Conservation (phyloP, 1,140 invertebrate genomes). For the Brachionus koreanus region DNA sequence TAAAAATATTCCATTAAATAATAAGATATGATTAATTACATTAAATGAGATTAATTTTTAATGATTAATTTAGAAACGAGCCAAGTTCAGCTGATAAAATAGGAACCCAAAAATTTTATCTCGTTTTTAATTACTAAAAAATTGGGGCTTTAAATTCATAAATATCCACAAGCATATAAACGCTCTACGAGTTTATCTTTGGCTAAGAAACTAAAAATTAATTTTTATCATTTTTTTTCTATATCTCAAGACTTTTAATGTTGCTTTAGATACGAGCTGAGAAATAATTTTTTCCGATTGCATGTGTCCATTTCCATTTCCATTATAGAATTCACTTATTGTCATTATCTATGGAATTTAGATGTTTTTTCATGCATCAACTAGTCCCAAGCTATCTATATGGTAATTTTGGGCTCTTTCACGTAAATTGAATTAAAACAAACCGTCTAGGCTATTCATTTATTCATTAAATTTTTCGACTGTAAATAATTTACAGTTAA, state of each 20-base stretch:
- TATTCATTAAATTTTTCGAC: slow-evolving; percentile 20
- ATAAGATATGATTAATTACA: slow-evolving; percentile 4
- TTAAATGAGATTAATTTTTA: slow-evolving; percentile 1
- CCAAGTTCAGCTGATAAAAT: slow-evolving; percentile 26
- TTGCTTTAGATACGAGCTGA: neutral
- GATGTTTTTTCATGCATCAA: neutral
- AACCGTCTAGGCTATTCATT: slow-evolving; percentile 30
- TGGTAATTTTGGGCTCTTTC: neutral
- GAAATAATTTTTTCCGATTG: neutral
- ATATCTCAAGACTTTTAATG: slow-evolving; percentile 11
- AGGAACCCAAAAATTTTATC: slow-evolving; percentile 3
- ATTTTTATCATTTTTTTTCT: slow-evolving; percentile 1
- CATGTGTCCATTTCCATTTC: slow-evolving; percentile 3
- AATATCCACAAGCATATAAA: slow-evolving; percentile 8
- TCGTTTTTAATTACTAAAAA: slow-evolving; percentile 13
- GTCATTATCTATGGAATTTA: neutral
- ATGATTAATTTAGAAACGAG: neutral
- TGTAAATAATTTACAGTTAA: slow-evolving; percentile 26
- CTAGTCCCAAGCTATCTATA: neutral
- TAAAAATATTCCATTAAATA: slow-evolving; percentile 11
- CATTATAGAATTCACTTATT: neutral
- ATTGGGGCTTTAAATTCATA: slow-evolving; percentile 16
- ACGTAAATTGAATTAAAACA: slow-evolving; percentile 16
- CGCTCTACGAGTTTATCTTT: slow-evolving; percentile 20
- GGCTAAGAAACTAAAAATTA: slow-evolving; percentile 5